A percentile compares a stretch with the other conserved stretches of the same genome.
Evolutionary conservation across 2,888 invertebrate species (phyloP).

Genomic region (Euzophera pinguis): DNA sequence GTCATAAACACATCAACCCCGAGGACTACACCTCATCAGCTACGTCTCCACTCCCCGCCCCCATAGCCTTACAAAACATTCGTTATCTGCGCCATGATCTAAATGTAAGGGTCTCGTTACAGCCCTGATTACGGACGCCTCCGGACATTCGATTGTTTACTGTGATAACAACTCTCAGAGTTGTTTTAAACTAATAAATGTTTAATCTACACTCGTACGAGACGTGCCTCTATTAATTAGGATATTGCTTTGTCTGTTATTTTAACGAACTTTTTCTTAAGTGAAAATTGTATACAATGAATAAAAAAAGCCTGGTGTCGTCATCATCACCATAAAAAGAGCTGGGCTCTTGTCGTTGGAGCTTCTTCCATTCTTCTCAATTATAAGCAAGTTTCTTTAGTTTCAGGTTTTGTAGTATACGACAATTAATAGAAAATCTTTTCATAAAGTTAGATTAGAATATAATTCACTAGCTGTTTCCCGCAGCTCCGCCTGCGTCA

Average conservation of each 20-base stretch:
- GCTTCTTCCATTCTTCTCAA: too few species aligned
- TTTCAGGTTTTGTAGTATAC: too few species aligned
- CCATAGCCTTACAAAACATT: slow-evolving; percentile 36
- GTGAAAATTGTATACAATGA: too few species aligned
- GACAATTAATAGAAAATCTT: too few species aligned
- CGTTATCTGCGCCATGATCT: slow-evolving; percentile 64
- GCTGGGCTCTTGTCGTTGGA: too few species aligned
- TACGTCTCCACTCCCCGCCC: background rate
- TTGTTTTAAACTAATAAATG: slow-evolving; percentile 36
- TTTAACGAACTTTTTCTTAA: slow-evolving; percentile 15
- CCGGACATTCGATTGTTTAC: slow-evolving; percentile 57
- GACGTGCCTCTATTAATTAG: slow-evolving; percentile 21
- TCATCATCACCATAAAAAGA: too few species aligned
- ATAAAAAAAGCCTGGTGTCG: too few species aligned
- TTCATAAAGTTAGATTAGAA: too few species aligned
- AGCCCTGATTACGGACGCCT: slow-evolving; percentile 54
- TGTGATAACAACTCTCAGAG: slow-evolving; percentile 38
- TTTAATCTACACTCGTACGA: slow-evolving; percentile 22
- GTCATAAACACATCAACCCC: background rate
- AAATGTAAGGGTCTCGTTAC: slow-evolving; percentile 49
- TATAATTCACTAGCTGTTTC: too few species aligned
- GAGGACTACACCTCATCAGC: background rate
- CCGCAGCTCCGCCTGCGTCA: too few species aligned
- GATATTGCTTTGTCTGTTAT: slow-evolving; percentile 19
- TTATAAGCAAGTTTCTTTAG: too few species aligned